phyloP scores from a whole-genome alignment of 2,113 vertebrate species.

The Panurus biarmicus region DNA sequence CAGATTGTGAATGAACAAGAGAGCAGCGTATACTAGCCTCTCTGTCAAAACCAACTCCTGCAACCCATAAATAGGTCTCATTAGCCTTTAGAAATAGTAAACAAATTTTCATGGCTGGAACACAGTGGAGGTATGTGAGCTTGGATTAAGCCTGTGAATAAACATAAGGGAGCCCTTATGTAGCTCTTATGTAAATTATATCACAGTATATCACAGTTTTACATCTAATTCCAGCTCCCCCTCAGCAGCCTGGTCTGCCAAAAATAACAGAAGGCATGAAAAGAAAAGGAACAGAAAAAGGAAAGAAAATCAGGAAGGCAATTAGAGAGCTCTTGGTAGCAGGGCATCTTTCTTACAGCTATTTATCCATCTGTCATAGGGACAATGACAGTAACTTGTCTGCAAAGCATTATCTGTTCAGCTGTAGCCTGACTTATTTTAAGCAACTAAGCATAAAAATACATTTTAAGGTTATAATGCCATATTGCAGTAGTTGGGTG shows the following conservation, averaged over 20 bases:
- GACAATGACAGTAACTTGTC: constrained; percentile 23
- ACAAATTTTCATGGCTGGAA: constrained; percentile 69
- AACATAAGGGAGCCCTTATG: constrained; percentile 67
- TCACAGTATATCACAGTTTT: constrained; percentile 63
- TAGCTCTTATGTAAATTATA: constrained; percentile 57
- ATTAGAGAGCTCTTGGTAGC: constrained; percentile 37
- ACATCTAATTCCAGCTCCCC: constrained; percentile 58
- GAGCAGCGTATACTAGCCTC: constrained; percentile 97
- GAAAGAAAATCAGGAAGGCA: constrained; percentile 19
- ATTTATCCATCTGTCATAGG: constrained; percentile 40
- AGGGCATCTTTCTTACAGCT: constrained; percentile 33
- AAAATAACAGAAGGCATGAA: constrained; percentile 58
- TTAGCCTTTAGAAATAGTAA: constrained; percentile 74
- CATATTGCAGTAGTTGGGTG: neutral
- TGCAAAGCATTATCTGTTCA: constrained; percentile 39
- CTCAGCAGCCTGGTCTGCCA: constrained; percentile 58
- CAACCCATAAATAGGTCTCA: constrained; percentile 75
- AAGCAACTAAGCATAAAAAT: neutral
- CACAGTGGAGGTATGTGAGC: constrained; percentile 64
- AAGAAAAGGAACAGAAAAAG: neutral
- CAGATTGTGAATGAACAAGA: constrained; percentile 94
- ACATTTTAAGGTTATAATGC: neutral
- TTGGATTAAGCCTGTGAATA: constrained; percentile 69
- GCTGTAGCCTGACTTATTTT: constrained; percentile 45
- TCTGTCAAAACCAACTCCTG: constrained; percentile 98